These are phyloP conservation scores for Danio jaintianensis DNA, from an alignment of 2,797 vertebrate species.

Conservation along the genomic window DNA sequence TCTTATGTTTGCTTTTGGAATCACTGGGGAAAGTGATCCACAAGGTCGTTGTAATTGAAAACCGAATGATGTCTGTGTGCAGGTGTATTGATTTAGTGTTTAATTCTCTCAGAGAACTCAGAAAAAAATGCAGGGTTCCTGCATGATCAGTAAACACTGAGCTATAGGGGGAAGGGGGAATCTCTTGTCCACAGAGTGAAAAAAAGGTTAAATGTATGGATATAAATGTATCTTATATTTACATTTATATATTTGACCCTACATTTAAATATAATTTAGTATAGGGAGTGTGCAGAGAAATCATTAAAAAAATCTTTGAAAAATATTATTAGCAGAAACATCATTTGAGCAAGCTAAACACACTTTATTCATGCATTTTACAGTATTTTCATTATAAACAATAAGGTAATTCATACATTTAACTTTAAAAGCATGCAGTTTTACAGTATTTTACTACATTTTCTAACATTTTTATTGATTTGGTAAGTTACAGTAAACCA, in stretches of 20 bases:
- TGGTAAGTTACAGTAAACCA: not conserved
- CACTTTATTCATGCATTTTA: too few species aligned
- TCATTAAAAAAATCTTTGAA: accelerated
- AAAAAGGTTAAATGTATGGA: not conserved
- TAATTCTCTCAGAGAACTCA: conserved; percentile 29
- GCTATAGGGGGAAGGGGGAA: not conserved
- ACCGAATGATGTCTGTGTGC: conserved; percentile 16
- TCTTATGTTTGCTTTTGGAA: not conserved
- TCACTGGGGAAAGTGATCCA: conserved; percentile 25
- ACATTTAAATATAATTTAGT: not conserved
- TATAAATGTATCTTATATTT: not conserved
- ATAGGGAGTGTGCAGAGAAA: not conserved
- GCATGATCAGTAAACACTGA: conserved; percentile 31
- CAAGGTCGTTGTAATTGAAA: conserved; percentile 31
- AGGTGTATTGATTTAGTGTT: conserved; percentile 40
- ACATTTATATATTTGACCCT: not conserved
- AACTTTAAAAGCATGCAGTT: not conserved
- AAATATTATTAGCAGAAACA: not conserved
- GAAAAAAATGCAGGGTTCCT: conserved; percentile 24
- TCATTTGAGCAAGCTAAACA: not conserved
- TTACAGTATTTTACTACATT: not conserved
- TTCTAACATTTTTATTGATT: not conserved
- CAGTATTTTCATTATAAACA: not conserved
- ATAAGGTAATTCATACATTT: not conserved
- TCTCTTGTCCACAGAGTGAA: not conserved